phyloP scores from a whole-genome alignment of 2,113 vertebrate species.

The Macquaria australasica region DNA sequence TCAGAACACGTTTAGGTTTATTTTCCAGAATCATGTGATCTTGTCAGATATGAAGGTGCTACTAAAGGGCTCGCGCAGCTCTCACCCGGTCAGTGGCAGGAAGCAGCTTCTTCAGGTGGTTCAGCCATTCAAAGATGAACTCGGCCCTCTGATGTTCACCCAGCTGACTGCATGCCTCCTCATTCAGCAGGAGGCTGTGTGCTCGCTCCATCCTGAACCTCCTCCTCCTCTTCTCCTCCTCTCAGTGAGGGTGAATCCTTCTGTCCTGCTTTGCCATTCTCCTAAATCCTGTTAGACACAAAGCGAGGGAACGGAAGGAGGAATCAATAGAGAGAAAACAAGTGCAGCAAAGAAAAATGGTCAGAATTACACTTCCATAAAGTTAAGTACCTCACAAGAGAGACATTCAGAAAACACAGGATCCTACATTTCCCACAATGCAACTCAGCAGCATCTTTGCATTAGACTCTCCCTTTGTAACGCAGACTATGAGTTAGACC shows the following conservation, averaged over 20 bases:
- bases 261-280: constrained; percentile 25
- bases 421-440: constrained; percentile 11
- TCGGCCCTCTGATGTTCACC: constrained; percentile 88
- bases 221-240: background rate
- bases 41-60: too few species aligned
- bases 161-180: constrained; percentile 86
- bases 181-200: constrained; percentile 90
- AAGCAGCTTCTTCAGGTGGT: constrained; percentile 90
- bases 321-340: background rate
- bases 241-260: constrained; percentile 17
- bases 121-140: constrained; percentile 92
- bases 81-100: constrained; percentile 86
- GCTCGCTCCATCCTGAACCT: constrained; percentile 86
- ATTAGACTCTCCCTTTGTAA: background rate
- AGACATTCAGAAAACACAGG: background rate
- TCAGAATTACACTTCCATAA: background rate
- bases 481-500: background rate
- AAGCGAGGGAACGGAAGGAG: background rate
- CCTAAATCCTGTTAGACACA: background rate
- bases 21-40: background rate
- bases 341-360: too few species aligned
- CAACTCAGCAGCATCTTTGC: background rate
- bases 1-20: background rate
- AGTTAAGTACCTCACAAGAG: background rate
- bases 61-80: background rate